Evolutionary conservation across 2,888 invertebrate species (phyloP).

Genomic region (Idaea straminata): DNA sequence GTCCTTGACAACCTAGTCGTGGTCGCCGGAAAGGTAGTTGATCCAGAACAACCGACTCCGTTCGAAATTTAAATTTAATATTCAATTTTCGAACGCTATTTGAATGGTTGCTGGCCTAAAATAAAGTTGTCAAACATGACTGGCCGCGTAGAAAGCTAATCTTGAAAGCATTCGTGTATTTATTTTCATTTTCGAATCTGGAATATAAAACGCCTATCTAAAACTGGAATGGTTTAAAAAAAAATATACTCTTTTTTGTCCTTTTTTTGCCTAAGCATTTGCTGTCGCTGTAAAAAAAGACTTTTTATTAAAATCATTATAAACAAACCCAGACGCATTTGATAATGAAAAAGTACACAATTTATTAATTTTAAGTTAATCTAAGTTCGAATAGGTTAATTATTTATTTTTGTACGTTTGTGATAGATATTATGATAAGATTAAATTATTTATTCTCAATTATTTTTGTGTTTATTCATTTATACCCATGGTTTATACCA

Average conservation of each 20-base stretch:
- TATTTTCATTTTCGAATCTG: conserved; percentile 4
- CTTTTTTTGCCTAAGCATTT: conserved; percentile 28
- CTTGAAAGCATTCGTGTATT: not conserved
- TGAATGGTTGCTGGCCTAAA: not conserved
- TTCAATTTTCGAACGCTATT: not conserved
- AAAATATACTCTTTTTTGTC: conserved; percentile 8
- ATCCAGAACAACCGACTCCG: conserved; percentile 64
- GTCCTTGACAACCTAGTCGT: conserved; percentile 79
- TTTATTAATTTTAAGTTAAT: conserved; percentile 60
- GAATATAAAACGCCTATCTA: not conserved
- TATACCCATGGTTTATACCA: conserved; percentile 1
- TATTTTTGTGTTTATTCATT: conserved; percentile 24
- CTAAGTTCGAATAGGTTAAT: conserved; percentile 36
- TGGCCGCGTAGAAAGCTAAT: not conserved
- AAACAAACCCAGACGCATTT: conserved; percentile 74
- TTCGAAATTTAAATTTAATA: conserved; percentile 41
- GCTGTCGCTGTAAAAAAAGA: conserved; percentile 42
- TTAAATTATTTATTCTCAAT: conserved; percentile 61
- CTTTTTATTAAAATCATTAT: conserved; percentile 24
- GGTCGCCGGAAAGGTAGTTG: conserved; percentile 80
- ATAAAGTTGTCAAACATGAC: not conserved
- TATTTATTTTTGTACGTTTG: conserved; percentile 63
- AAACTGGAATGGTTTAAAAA: not conserved
- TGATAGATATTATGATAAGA: conserved; percentile 67
- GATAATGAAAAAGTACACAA: conserved; percentile 79